These are phyloP conservation scores for Spodoptera littoralis DNA, from an alignment of 2,888 invertebrate species.

Conservation along the genomic window DNA sequence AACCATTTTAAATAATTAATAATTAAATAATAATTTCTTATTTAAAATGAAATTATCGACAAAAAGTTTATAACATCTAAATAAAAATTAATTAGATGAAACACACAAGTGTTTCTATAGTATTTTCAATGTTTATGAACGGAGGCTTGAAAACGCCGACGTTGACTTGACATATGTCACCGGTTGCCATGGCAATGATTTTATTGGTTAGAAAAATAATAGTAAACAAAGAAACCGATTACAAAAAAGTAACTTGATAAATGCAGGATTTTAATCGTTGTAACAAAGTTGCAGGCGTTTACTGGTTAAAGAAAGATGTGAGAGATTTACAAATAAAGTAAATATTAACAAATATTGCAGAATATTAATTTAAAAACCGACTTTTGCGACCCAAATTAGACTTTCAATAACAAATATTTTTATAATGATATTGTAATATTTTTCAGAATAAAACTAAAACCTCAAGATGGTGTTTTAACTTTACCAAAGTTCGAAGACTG, in stretches of 20 bases:
- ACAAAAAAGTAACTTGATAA: not conserved
- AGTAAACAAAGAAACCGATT: constrained; percentile 2
- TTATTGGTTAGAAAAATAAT: not conserved
- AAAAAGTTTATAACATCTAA: too few species aligned
- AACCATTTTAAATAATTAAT: too few species aligned
- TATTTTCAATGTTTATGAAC: too few species aligned
- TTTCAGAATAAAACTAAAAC: constrained; percentile 77
- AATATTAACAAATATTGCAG: constrained; percentile 40
- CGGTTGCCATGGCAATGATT: constrained; percentile 27
- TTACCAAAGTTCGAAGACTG: constrained; percentile 81
- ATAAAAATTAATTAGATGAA: too few species aligned
- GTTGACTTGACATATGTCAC: not conserved
- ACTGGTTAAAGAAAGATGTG: constrained; percentile 85
- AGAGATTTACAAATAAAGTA: constrained; percentile 87
- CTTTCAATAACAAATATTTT: not conserved
- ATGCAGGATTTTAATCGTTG: constrained; percentile 78
- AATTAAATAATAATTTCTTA: too few species aligned
- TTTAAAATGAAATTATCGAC: too few species aligned
- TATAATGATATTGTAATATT: not conserved
- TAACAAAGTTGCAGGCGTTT: constrained; percentile 82
- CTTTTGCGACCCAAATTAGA: not conserved
- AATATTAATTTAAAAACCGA: not conserved
- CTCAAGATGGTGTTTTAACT: constrained; percentile 70
- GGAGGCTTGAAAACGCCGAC: not conserved
- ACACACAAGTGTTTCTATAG: too few species aligned